Percentiles rank a stretch among this genome's conserved stretches.
Evolutionary conservation across 2,113 vertebrate genomes (phyloP).

Genomic region (Ornithorhynchus anatinus): DNA sequence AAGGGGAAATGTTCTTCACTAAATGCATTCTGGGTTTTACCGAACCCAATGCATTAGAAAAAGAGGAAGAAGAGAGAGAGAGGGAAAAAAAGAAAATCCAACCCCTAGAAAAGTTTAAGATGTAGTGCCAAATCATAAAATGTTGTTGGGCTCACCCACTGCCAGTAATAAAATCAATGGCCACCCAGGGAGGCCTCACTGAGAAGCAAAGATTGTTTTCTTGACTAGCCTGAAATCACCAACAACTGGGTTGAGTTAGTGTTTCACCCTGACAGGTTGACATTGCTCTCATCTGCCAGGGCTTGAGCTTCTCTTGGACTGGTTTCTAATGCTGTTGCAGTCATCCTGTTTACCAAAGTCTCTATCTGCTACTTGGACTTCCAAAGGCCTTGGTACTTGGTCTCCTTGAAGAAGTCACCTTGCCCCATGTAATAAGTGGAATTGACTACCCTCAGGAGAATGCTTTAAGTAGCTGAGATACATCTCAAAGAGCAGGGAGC

Average conservation of each 20-base stretch:
- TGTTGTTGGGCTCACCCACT: slow-evolving; percentile 57
- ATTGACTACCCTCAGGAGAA: slow-evolving; percentile 18
- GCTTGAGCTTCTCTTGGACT: slow-evolving; percentile 45
- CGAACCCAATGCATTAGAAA: slow-evolving; percentile 23
- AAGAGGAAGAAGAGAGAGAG: not conserved
- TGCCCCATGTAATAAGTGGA: not conserved
- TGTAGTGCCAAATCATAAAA: slow-evolving; percentile 63
- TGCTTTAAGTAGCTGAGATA: slow-evolving; percentile 33
- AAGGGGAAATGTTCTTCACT: slow-evolving; percentile 51
- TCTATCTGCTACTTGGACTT: slow-evolving; percentile 25
- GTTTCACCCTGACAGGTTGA: slow-evolving; percentile 49
- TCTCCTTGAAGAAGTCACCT: slow-evolving; percentile 3
- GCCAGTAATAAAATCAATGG: slow-evolving; percentile 61
- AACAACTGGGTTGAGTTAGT: slow-evolving; percentile 44
- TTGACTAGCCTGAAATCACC: slow-evolving; percentile 27
- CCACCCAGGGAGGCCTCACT: slow-evolving; percentile 60
- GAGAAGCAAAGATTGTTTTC: slow-evolving; percentile 55
- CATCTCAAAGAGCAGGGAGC: not conserved
- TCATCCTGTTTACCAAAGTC: slow-evolving; percentile 49
- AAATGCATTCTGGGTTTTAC: slow-evolving; percentile 36
- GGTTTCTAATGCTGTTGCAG: slow-evolving; percentile 39
- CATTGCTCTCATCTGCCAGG: slow-evolving; percentile 13
- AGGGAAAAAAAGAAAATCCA: slow-evolving; percentile 51
- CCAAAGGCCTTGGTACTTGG: slow-evolving; percentile 5
- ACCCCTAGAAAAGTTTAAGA: slow-evolving; percentile 55